phyloP scores from a whole-genome alignment of 1,140 invertebrate genomes.

The Drosophila lini region DNA sequence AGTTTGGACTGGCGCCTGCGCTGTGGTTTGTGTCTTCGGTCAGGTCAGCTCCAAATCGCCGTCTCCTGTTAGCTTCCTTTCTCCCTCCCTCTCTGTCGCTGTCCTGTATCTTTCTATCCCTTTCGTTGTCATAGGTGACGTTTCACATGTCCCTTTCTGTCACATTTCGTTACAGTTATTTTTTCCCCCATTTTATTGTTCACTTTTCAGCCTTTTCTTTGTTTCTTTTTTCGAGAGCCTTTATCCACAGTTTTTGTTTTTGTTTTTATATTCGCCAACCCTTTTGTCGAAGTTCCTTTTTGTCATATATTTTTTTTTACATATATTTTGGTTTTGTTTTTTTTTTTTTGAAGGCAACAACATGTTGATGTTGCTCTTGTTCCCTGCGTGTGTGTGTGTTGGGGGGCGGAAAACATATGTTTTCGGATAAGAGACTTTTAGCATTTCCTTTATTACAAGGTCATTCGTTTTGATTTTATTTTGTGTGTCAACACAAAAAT shows the following conservation, averaged over 20 bases:
- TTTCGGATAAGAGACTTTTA: slow-evolving; percentile 50
- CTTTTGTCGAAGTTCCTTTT: slow-evolving; percentile 11
- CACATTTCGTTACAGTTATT: slow-evolving; percentile 4
- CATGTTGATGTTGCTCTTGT: slow-evolving; percentile 57
- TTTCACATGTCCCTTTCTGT: not conserved
- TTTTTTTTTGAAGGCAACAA: slow-evolving; percentile 47
- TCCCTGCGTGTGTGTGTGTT: not conserved
- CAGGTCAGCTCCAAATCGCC: slow-evolving; percentile 21
- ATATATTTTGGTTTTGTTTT: not conserved
- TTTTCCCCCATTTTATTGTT: slow-evolving; percentile 15
- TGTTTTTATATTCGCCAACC: slow-evolving; percentile 64
- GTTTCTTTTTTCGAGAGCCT: slow-evolving; percentile 30
- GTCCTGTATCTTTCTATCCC: not conserved
- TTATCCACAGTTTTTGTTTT: slow-evolving; percentile 64
- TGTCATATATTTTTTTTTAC: slow-evolving; percentile 2
- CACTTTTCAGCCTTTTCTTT: slow-evolving; percentile 16
- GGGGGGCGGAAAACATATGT: slow-evolving; percentile 61
- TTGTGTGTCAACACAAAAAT: slow-evolving; percentile 71
- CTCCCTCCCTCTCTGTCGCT: not conserved
- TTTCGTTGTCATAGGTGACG: not conserved
- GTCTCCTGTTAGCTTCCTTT: not conserved
- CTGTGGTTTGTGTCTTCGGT: slow-evolving; percentile 13
- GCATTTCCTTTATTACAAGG: slow-evolving; percentile 66
- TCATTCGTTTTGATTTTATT: slow-evolving; percentile 81
- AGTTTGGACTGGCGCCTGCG: slow-evolving; percentile 54